Conservation (phyloP, 2,888 invertebrate genomes). For the Cheilosia urbana region DNA sequence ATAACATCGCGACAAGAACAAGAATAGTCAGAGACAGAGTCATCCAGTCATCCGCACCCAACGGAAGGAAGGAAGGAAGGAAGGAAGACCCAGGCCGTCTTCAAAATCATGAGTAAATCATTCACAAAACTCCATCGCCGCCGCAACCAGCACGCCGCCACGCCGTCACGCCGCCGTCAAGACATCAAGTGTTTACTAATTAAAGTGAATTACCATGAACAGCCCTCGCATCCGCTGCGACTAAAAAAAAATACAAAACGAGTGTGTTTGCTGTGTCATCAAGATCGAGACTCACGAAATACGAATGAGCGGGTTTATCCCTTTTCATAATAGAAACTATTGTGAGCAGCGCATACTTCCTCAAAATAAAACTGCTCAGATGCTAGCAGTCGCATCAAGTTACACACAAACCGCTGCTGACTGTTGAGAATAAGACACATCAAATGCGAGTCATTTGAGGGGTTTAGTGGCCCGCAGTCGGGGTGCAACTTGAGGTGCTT, state of each 20-base stretch:
- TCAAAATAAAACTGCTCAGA: neutral
- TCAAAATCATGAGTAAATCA: conserved; percentile 37
- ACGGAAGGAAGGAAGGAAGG: conserved; percentile 49
- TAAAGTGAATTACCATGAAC: conserved; percentile 70
- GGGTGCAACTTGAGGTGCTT: conserved; percentile 48
- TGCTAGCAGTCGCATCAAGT: conserved; percentile 48
- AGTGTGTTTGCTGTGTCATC: conserved; percentile 57
- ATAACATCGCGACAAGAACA: conserved; percentile 25
- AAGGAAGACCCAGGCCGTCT: conserved; percentile 40
- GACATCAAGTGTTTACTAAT: conserved; percentile 74
- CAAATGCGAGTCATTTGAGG: conserved; percentile 35
- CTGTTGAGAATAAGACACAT: conserved; percentile 24
- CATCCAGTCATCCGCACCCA: conserved; percentile 4
- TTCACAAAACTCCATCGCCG: conserved; percentile 10
- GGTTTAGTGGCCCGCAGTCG: conserved; percentile 45
- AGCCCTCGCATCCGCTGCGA: conserved; percentile 47
- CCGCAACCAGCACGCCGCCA: conserved; percentile 38
- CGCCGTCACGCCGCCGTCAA: conserved; percentile 17
- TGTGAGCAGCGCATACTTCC: conserved; percentile 1
- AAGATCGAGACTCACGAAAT: conserved; percentile 62
- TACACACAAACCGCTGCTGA: conserved; percentile 31
- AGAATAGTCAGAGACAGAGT: neutral
- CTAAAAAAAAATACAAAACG: conserved; percentile 7
- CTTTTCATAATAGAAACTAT: conserved; percentile 9
- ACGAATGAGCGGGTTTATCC: conserved; percentile 23